A percentile compares a stretch with the other conserved stretches of the same genome.
phyloP scores from a whole-genome alignment of 2,797 vertebrate genomes.

The Poecilia wingei region DNA sequence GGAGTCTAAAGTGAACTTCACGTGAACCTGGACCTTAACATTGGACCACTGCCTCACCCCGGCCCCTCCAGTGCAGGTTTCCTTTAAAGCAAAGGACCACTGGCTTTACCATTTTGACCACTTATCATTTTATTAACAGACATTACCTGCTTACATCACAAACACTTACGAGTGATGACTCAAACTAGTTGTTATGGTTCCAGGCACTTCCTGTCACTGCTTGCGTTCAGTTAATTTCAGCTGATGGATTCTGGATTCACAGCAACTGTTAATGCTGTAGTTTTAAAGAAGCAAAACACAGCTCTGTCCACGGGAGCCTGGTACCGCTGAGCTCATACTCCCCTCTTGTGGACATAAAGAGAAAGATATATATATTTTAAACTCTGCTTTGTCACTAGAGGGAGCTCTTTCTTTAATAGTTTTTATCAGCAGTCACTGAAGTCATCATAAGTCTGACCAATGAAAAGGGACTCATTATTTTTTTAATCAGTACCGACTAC shows the following conservation, averaged over 20 bases:
- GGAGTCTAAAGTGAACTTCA: constrained; percentile 87
- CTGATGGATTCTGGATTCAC: not conserved
- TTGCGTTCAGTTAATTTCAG: not conserved
- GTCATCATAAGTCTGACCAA: not conserved
- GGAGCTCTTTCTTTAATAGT: constrained; percentile 22
- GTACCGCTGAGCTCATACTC: constrained; percentile 22
- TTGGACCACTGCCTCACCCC: constrained; percentile 77
- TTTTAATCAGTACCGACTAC: not conserved
- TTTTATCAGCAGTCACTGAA: not conserved
- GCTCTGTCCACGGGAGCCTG: not conserved
- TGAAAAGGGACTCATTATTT: not conserved
- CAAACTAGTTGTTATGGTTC: not conserved
- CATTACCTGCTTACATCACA: not conserved
- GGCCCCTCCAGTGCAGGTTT: constrained; percentile 26
- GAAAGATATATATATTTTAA: not conserved
- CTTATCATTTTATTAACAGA: not conserved
- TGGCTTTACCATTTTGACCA: constrained; percentile 12
- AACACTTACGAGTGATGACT: not conserved
- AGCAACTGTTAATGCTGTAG: not conserved
- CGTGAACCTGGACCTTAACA: constrained; percentile 91
- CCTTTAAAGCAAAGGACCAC: constrained; percentile 9
- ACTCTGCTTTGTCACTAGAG: constrained; percentile 49
- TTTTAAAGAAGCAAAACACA: not conserved
- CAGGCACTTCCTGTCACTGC: not conserved
- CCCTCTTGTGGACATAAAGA: constrained; percentile 64